phyloP scores from a whole-genome alignment of 30 jellyfish, hydroid and myxozoan genomes.

The Hydractinia echinata region DNA sequence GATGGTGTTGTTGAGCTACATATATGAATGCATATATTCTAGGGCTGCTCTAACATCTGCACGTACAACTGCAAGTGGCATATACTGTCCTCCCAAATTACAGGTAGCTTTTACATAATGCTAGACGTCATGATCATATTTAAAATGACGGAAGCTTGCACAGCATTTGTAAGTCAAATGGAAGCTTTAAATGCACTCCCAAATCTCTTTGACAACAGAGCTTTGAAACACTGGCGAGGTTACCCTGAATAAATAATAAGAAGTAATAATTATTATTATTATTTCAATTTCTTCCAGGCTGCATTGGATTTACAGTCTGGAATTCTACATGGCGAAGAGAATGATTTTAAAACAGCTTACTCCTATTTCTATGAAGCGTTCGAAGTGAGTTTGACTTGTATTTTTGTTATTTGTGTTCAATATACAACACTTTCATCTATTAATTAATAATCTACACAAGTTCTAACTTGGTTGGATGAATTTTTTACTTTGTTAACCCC shows the following conservation, averaged over 20 bases:
- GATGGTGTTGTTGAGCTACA: too few species aligned
- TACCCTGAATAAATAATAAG: too few species aligned
- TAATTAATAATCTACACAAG: too few species aligned
- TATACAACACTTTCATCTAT: neutral
- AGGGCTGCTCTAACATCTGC: slow-evolving; percentile 99
- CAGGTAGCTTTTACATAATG: slow-evolving; percentile 42
- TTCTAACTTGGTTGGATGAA: too few species aligned
- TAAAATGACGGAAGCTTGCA: too few species aligned
- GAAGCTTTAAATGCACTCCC: too few species aligned
- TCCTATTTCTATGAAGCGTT: slow-evolving; percentile 97
- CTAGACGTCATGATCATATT: too few species aligned
- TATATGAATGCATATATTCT: neutral
- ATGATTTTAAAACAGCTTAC: slow-evolving; percentile 87
- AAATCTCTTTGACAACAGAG: too few species aligned
- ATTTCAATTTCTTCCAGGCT: slow-evolving; percentile 40
- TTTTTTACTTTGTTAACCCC: too few species aligned
- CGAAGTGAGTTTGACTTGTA: slow-evolving; percentile 49
- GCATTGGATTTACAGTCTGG: slow-evolving; percentile 83
- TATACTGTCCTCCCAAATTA: slow-evolving; percentile 92
- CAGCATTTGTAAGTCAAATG: too few species aligned
- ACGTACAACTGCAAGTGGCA: slow-evolving; percentile 93
- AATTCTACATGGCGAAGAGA: slow-evolving; percentile 86
- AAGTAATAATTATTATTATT: too few species aligned
- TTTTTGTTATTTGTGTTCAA: neutral
- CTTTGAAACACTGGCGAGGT: too few species aligned